These are phyloP conservation scores for Aleiodes alternator DNA, from an alignment of 2,888 invertebrate species.

Conservation along the genomic window DNA sequence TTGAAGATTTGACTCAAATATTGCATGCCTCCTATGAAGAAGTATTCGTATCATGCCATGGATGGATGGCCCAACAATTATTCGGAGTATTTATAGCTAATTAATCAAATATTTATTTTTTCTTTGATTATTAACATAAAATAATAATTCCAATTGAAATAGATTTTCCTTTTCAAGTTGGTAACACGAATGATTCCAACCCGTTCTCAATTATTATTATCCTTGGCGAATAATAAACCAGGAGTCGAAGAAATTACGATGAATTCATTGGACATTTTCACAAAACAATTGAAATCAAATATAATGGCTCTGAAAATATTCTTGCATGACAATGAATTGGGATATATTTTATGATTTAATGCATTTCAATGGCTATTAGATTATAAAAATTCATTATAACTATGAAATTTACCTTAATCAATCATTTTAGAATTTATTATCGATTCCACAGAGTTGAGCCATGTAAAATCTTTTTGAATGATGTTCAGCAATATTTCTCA, in stretches of 20 bases:
- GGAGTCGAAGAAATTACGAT: slow-evolving; percentile 71
- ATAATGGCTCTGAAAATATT: slow-evolving; percentile 80
- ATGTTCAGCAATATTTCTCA: slow-evolving; percentile 82
- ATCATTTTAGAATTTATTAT: slow-evolving; percentile 48
- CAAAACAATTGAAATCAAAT: slow-evolving; percentile 78
- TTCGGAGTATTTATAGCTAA: slow-evolving; percentile 78
- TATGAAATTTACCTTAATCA: not conserved
- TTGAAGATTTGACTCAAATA: slow-evolving; percentile 80
- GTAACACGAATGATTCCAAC: slow-evolving; percentile 81
- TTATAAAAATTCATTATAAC: not conserved
- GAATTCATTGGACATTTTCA: slow-evolving; percentile 75
- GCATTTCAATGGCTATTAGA: not conserved
- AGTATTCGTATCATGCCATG: slow-evolving; percentile 85
- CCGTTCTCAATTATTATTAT: slow-evolving; percentile 78
- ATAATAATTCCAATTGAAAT: not conserved
- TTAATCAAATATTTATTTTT: not conserved
- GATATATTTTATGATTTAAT: slow-evolving; percentile 8
- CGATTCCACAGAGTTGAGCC: slow-evolving; percentile 69
- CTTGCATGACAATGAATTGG: slow-evolving; percentile 77
- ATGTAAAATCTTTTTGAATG: slow-evolving; percentile 79
- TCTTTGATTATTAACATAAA: slow-evolving; percentile 12
- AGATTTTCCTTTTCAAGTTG: slow-evolving; percentile 76
- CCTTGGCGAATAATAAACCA: slow-evolving; percentile 75
- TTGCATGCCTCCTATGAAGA: slow-evolving; percentile 83
- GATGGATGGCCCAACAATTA: slow-evolving; percentile 85